Base-by-base conservation (phyloP, 1,140 invertebrate genomes). In the Homalodisca vitripennis region DNA sequence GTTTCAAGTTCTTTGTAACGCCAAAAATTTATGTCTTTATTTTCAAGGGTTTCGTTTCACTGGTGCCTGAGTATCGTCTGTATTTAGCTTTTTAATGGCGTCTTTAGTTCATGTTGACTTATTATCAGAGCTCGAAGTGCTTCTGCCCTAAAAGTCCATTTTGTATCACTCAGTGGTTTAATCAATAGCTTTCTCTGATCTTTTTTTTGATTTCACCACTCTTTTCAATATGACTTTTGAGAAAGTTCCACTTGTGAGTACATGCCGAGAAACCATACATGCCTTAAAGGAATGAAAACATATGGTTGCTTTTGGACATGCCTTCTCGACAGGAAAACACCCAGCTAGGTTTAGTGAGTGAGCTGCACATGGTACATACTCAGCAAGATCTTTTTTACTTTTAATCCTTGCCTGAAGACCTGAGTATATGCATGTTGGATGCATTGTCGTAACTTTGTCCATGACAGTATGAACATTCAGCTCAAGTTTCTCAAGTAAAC, bases 291-390 rank as follows among this genome's bases (percentile, higher is more conserved):
- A 41, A 41, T 6, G 34, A n/a, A n/a, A n/a, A n/a, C n/a, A n/a
- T n/a, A n/a, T n/a, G n/a, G n/a, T n/a, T n/a, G n/a, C n/a, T 41
- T 41, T 17, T 41, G 34, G 34, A 41, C 34, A 41, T 41, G 34
- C 34, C 34, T 41, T 41, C 34, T 41, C 34, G 17, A 17, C 34
- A 41, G 17, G 6, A 41, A 41, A 41, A 41, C 34, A 41, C 34
- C 34, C 34, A 41, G 34, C 34, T 41, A 55, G 24, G 51, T 55
- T 55, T 6, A 55, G 51, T 55, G 51, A 55, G 51, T 55, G 51
- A 55, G 51, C 51, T 55, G 17, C 17, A 26, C 51, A 55, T 20
- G 51, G 24, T 55, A 55, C 10, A 20, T 55, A 55, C 6, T 12
- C 22, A 17, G 17, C 24, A 20, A 20, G 24, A 55, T 55, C 51